Percentiles rank a stretch among this genome's conserved stretches.
Conservation (phyloP, 2,888 invertebrate genomes). For the Auanema freiburgensis region DNA sequence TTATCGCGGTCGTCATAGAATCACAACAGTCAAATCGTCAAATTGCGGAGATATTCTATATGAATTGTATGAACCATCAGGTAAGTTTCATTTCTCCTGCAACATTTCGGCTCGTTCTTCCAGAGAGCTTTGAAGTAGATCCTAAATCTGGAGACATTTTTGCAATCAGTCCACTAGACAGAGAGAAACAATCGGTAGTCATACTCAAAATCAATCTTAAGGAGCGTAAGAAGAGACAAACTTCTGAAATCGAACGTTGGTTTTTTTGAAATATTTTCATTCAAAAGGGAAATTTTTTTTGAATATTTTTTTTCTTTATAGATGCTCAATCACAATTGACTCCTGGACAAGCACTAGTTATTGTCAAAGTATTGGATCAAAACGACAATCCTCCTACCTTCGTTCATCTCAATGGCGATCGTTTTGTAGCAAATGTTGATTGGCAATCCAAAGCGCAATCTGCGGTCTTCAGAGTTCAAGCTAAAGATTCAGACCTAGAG, state of each 20-base stretch:
- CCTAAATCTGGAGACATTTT: constrained; percentile 45
- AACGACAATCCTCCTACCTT: constrained; percentile 60
- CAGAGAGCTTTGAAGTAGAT: constrained; percentile 56
- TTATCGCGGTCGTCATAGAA: constrained; percentile 22
- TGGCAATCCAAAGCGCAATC: constrained; percentile 44
- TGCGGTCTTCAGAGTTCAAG: constrained; percentile 40
- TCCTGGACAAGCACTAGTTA: constrained; percentile 53
- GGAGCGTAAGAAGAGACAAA: constrained; percentile 25
- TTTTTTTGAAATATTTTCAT: background rate
- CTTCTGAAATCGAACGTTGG: constrained; percentile 7
- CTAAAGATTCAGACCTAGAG: constrained; percentile 49
- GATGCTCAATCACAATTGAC: constrained; percentile 47
- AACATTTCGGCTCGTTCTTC: too few species aligned
- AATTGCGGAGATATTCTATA: constrained; percentile 17
- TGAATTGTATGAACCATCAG: background rate
- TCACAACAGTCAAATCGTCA: constrained; percentile 34
- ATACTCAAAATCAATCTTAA: constrained; percentile 54
- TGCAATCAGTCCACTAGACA: constrained; percentile 46
- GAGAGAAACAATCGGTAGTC: constrained; percentile 53
- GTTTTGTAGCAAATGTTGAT: constrained; percentile 51
- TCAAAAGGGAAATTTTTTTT: background rate
- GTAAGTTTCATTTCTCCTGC: constrained; percentile 1
- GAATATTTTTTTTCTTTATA: too few species aligned
- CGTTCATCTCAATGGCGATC: constrained; percentile 41
- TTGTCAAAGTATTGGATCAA: constrained; percentile 54